Conservation (phyloP, 2,797 vertebrate genomes). For the Aplochiton taeniatus region DNA sequence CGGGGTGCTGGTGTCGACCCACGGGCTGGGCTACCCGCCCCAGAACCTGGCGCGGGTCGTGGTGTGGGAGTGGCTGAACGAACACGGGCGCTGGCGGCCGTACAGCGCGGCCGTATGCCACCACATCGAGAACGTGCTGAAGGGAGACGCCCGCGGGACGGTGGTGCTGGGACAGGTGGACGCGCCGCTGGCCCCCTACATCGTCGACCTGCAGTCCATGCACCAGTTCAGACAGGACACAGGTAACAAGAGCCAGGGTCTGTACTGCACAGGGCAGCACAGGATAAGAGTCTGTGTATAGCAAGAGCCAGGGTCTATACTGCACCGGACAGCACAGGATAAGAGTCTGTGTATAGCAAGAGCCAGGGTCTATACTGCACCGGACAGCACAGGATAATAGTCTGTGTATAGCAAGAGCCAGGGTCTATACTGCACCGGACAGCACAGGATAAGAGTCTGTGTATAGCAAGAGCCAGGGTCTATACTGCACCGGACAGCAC, state of each 20-base stretch:
- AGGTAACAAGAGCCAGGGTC: constrained; percentile 74
- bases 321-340: too few relatives aligned
- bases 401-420: too few relatives aligned
- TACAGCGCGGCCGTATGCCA: constrained; percentile 91
- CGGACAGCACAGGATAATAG: too few relatives aligned
- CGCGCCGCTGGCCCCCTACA: constrained; percentile 87
- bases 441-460: too few relatives aligned
- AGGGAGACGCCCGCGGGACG: constrained; percentile 87
- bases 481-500: too few relatives aligned
- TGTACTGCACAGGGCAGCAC: too few relatives aligned
- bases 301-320: too few relatives aligned
- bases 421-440: too few relatives aligned
- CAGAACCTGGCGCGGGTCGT: constrained; percentile 92
- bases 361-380: too few relatives aligned
- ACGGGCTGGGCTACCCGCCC: constrained; percentile 85
- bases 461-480: too few relatives aligned
- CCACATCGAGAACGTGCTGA: constrained; percentile 92
- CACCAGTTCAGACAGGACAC: constrained; percentile 97
- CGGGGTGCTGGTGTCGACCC: constrained; percentile 67
- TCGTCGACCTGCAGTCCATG: constrained; percentile 97
- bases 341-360: too few relatives aligned
- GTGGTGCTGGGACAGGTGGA: constrained; percentile 95
- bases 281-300: too few relatives aligned
- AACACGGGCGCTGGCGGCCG: constrained; percentile 93
- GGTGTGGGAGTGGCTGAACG: constrained; percentile 98